Percentiles rank a stretch among this genome's conserved stretches.
phyloP scores from a whole-genome alignment of 1,140 invertebrate genomes.

The Plectus sambesii region DNA sequence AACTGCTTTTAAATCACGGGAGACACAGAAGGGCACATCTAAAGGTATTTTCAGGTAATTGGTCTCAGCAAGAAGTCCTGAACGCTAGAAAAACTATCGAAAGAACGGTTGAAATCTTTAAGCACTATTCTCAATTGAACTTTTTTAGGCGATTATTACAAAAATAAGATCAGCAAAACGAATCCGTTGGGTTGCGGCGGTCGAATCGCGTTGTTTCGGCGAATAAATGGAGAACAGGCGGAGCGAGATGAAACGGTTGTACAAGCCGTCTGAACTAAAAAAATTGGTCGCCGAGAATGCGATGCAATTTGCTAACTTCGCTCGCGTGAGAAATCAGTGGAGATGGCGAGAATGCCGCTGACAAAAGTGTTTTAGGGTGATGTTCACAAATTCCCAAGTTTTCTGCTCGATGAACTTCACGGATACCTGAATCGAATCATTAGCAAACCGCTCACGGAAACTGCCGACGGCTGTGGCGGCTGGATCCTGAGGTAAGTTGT shows the following conservation, averaged over 20 bases:
- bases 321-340: no score
- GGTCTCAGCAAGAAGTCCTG: no score
- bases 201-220: constrained; percentile 48
- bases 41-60: no score
- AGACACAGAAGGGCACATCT: no score
- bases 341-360: no score
- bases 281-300: constrained; percentile 50
- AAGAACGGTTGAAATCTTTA: no score
- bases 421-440: constrained; percentile 56
- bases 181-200: constrained; percentile 48
- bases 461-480: constrained; percentile 50
- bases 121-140: no score
- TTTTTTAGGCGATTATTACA: constrained; percentile 16
- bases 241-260: constrained; percentile 46
- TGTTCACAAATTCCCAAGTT: constrained; percentile 55
- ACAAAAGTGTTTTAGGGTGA: no score
- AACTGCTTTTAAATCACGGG: no score
- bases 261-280: constrained; percentile 43
- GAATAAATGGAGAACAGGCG: constrained; percentile 47
- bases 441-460: constrained; percentile 55
- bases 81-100: no score
- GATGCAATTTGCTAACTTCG: constrained; percentile 52
- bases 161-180: constrained; percentile 46
- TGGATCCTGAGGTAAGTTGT: constrained; percentile 18
- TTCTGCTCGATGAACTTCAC: constrained; percentile 53